phyloP scores from a whole-genome alignment of 2,888 invertebrate species.

The Drosophila quinaria region DNA sequence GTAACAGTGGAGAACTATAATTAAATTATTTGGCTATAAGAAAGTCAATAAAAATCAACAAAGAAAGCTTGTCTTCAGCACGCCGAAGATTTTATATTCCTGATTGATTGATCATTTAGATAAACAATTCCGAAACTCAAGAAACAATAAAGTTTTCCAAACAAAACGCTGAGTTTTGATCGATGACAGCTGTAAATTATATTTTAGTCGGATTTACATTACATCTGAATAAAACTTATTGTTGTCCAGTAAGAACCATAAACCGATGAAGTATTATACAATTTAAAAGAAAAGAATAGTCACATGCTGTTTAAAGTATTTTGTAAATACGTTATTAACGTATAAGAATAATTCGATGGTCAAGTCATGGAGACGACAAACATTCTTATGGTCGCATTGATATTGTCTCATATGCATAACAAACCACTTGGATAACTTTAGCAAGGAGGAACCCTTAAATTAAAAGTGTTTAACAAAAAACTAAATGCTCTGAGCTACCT shows the following conservation, averaged over 20 bases:
- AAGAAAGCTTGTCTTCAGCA: background rate
- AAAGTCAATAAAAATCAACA: conserved; percentile 17
- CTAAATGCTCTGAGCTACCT: conserved; percentile 47
- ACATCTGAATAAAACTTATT: too few relatives aligned
- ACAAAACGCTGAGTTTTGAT: too few relatives aligned
- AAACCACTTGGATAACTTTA: conserved; percentile 25
- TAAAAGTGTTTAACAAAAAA: conserved; percentile 4
- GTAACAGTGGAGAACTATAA: conserved; percentile 87
- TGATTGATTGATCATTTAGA: too few relatives aligned
- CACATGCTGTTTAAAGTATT: conserved; percentile 32
- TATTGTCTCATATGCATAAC: conserved; percentile 51
- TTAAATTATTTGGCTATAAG: conserved; percentile 80
- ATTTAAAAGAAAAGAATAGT: background rate
- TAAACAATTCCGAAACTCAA: too few relatives aligned
- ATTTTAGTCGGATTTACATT: too few relatives aligned
- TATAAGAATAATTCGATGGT: background rate
- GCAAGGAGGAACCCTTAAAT: conserved; percentile 17
- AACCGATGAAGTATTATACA: background rate
- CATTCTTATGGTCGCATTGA: conserved; percentile 23
- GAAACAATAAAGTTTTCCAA: too few relatives aligned
- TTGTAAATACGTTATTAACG: conserved; percentile 10
- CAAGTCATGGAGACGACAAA: conserved; percentile 19
- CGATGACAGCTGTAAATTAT: background rate
- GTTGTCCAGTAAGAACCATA: background rate
- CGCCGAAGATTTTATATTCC: too few relatives aligned